These are phyloP conservation scores for Phalacrocorax aristotelis DNA, from an alignment of 2,113 vertebrate genomes.

Conservation along the genomic window DNA sequence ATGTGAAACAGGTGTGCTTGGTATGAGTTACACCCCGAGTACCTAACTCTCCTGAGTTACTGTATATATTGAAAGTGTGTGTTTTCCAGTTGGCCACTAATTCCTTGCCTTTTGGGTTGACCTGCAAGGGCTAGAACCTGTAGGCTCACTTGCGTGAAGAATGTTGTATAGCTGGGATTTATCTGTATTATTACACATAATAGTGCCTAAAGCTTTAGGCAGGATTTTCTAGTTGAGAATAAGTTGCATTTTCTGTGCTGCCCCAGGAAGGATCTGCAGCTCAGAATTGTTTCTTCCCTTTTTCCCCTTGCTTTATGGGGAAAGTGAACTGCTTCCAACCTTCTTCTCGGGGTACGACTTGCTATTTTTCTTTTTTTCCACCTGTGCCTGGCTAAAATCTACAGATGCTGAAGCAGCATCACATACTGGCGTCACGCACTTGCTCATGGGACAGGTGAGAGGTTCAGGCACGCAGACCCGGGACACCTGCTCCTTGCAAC, in stretches of 20 bases:
- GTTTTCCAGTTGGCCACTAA: not conserved
- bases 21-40: not conserved
- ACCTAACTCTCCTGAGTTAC: not conserved
- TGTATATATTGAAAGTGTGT: not conserved
- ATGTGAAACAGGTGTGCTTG: not conserved
- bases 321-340: not conserved
- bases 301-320: not conserved
- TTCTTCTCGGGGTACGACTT: not conserved
- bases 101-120: not conserved
- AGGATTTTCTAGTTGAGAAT: not conserved
- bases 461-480: not conserved
- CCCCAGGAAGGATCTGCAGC: not conserved
- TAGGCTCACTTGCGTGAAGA: not conserved
- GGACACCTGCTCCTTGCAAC: not conserved
- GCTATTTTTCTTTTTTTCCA: not conserved
- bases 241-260: not conserved
- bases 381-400: not conserved
- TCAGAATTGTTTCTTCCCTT: not conserved
- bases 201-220: conserved; percentile 20
- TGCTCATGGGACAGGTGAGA: not conserved
- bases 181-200: not conserved
- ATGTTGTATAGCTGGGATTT: not conserved
- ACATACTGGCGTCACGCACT: not conserved
- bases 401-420: not conserved
- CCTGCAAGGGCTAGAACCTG: not conserved